Conservation (phyloP, 2,888 invertebrate species). For the Lycaena phlaeas region DNA sequence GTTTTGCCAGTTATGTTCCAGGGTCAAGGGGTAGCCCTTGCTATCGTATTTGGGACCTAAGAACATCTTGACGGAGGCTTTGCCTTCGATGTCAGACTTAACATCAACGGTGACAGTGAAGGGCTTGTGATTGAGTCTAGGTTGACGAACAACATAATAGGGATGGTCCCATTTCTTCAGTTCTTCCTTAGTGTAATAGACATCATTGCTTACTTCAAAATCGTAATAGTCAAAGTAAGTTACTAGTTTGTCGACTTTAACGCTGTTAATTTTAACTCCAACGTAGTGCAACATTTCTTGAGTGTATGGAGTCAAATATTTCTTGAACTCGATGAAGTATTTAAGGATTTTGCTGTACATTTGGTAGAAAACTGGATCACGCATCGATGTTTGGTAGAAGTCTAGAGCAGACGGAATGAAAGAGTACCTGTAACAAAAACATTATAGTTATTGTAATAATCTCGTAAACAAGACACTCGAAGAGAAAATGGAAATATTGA, state of each 20-base stretch:
- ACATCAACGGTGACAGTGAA: constrained; percentile 76
- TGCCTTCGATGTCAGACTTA: constrained; percentile 69
- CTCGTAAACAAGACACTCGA: too few species aligned
- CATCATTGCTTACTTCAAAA: constrained; percentile 73
- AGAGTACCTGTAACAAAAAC: constrained; percentile 36
- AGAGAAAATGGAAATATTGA: too few species aligned
- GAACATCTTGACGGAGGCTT: constrained; percentile 76
- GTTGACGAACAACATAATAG: constrained; percentile 73
- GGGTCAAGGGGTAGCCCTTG: constrained; percentile 56
- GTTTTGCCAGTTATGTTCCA: constrained; percentile 72
- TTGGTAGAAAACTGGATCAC: constrained; percentile 82
- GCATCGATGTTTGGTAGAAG: constrained; percentile 76
- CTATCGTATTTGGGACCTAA: constrained; percentile 80
- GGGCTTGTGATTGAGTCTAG: constrained; percentile 79
- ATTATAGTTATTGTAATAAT: too few species aligned
- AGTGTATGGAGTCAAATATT: constrained; percentile 71
- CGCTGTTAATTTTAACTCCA: constrained; percentile 74
- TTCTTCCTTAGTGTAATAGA: constrained; percentile 36
- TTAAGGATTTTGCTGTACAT: constrained; percentile 75
- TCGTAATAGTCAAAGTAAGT: constrained; percentile 80
- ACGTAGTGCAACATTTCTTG: constrained; percentile 69
- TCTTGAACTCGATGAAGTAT: constrained; percentile 75
- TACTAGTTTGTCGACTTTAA: constrained; percentile 73
- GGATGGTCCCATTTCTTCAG: constrained; percentile 42
- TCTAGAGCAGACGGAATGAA: constrained; percentile 74